Conservation (phyloP, 37 sponge, comb jelly and placozoan genomes). For the Crambe crambe region DNA sequence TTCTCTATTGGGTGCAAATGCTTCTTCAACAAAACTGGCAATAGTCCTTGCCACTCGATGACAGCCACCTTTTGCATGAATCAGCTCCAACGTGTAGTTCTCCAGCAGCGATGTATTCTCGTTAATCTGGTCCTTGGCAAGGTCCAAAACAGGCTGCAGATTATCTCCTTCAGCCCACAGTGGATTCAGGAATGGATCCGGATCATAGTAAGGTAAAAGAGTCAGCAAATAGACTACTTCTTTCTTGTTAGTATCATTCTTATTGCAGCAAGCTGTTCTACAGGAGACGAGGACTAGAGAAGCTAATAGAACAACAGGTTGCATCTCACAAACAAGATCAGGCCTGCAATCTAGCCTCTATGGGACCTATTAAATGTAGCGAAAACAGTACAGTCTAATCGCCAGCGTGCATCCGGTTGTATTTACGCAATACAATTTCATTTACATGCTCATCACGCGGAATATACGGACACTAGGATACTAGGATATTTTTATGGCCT, state of each 20-base stretch:
- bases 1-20: neutral
- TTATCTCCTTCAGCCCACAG: neutral
- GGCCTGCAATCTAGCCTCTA: too few relatives aligned
- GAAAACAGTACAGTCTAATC: too few relatives aligned
- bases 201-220: constrained; percentile 1
- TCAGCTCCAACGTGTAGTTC: constrained; percentile 20
- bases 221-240: neutral
- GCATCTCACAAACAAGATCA: too few relatives aligned
- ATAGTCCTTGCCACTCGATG: neutral
- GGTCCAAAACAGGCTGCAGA: neutral
- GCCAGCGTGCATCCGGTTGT: too few relatives aligned
- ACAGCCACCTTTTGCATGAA: constrained; percentile 33
- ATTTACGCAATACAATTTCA: too few relatives aligned
- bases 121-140: constrained; percentile 18
- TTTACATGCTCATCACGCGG: too few relatives aligned
- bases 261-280: too few relatives aligned
- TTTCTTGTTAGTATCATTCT: neutral
- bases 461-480: too few relatives aligned
- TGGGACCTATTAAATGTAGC: too few relatives aligned
- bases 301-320: too few relatives aligned
- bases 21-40: neutral
- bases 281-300: too few relatives aligned
- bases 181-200: constrained; percentile 8
- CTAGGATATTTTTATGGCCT: too few relatives aligned
- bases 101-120: neutral